Base-by-base conservation (phyloP, 2,888 invertebrate species). In the Drosophila maculinotata region DNA sequence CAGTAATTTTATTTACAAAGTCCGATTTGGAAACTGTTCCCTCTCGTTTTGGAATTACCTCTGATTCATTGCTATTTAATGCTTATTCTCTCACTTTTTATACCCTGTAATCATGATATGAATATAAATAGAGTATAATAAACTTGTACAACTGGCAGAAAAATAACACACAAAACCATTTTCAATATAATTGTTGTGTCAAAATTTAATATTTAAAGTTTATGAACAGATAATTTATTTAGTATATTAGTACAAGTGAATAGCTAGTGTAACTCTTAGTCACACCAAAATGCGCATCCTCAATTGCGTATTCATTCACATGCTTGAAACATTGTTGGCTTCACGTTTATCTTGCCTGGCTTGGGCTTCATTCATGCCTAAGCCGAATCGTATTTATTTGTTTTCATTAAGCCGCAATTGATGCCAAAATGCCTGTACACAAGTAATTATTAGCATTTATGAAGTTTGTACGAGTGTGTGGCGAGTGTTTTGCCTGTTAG, bases 351-450 rank as follows among this genome's bases (percentile, higher is more conserved):
- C 47, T 51, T 15, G 53, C 64, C 10, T 0, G 20, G 23, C 41
- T 52, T 33, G 45, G 45, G 58, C 30, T 36, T 59, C 80, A 77
- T 68, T 69, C 64, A 68, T 63, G 52, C 33, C 31, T n/a, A 10
- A 48, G 58, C 25, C 68, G 53, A 67, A 48, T 65, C 47, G 67
- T 83, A 66, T 72, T 76, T 83, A 83, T 81, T 81, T 86, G 86
- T 80, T 86, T 86, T 80, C 80, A 85, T 86, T 81, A 72, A 53
- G 74, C 77, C 56, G 49, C 73, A 74, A 82, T 76, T 47, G 80
- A 71, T 71, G 79, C 74, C 77, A 62, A 74, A 85, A 74, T 60
- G 76, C 58, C 76, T 79, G 72, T 69, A 72, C 76, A 75, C 60
- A 70, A 75, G 69, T 69, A 62, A 64, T 69, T 81, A 76, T 73